Evolutionary conservation across 2,113 vertebrate species (phyloP).

Genomic region (Myotis yumanensis): DNA sequence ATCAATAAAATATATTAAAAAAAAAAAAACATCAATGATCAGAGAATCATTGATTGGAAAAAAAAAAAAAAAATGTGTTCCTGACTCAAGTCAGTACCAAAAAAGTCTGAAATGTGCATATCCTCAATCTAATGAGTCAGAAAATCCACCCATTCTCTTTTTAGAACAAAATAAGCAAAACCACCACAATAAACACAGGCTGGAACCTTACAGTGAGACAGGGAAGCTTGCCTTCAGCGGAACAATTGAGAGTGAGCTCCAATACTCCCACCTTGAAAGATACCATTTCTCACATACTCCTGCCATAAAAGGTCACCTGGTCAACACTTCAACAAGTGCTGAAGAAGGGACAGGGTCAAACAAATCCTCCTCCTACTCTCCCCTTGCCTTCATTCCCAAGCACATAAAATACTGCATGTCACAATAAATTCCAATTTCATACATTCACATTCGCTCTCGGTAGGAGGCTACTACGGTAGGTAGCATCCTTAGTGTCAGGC

Average conservation of each 20-base stretch:
- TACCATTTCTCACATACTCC: background rate
- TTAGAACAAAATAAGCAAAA: constrained; percentile 8
- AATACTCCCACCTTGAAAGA: background rate
- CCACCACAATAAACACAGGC: background rate
- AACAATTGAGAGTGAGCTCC: background rate
- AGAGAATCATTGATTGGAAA: no score
- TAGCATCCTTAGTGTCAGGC: background rate
- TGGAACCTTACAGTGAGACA: background rate
- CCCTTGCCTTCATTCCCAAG: background rate
- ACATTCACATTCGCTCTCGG: background rate
- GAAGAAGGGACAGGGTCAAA: constrained; percentile 75
- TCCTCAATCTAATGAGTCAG: background rate
- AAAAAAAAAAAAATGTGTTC: background rate
- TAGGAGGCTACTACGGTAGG: background rate
- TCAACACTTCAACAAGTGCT: constrained; percentile 72
- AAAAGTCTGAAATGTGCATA: background rate
- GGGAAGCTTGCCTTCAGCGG: background rate
- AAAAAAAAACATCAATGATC: no score
- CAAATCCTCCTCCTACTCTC: constrained; percentile 37
- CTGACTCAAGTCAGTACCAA: background rate
- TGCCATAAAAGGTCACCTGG: constrained; percentile 74
- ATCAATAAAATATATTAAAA: no score
- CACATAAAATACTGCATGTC: background rate
- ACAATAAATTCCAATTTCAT: background rate
- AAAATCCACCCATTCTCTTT: background rate